Conservation (phyloP, 2,888 invertebrate genomes). For the Rambutsinella grinnellia region DNA sequence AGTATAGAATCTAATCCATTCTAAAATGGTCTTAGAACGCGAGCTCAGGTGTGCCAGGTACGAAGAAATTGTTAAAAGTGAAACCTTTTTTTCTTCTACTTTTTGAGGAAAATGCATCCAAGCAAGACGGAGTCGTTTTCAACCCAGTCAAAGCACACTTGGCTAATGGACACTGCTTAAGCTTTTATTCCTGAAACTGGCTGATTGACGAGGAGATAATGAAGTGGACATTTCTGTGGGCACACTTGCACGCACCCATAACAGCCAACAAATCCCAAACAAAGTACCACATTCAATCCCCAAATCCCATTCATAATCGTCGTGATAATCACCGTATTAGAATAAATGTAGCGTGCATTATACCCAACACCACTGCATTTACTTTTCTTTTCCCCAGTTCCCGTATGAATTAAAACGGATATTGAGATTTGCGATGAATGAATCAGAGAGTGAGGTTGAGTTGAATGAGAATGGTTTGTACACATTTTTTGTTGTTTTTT, state of each 20-base stretch:
- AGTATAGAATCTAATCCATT: neutral
- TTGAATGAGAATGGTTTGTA: neutral
- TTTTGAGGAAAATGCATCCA: slow-evolving; percentile 5
- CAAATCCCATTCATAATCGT: neutral
- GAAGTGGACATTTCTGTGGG: slow-evolving; percentile 31
- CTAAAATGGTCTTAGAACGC: neutral
- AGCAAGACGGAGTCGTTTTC: slow-evolving; percentile 31
- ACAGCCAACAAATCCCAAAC: slow-evolving; percentile 8
- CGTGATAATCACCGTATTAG: neutral
- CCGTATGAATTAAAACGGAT: neutral
- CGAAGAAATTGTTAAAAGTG: slow-evolving; percentile 10
- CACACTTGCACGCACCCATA: slow-evolving; percentile 48
- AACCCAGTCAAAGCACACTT: slow-evolving; percentile 14
- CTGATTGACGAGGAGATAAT: slow-evolving; percentile 6
- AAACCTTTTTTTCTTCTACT: slow-evolving; percentile 6
- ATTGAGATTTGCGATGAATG: neutral
- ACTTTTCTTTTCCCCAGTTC: neutral
- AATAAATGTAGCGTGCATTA: neutral
- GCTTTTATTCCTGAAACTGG: neutral
- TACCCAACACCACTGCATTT: slow-evolving; percentile 1
- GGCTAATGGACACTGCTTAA: slow-evolving; percentile 13
- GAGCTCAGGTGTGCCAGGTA: slow-evolving; percentile 48
- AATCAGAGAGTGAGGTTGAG: slow-evolving; percentile 1
- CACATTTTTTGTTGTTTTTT: neutral
- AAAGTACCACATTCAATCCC: neutral